Percentiles rank a stretch among this genome's conserved stretches.
Conservation (phyloP, 2,888 invertebrate genomes). For the Plemyria rubiginata region DNA sequence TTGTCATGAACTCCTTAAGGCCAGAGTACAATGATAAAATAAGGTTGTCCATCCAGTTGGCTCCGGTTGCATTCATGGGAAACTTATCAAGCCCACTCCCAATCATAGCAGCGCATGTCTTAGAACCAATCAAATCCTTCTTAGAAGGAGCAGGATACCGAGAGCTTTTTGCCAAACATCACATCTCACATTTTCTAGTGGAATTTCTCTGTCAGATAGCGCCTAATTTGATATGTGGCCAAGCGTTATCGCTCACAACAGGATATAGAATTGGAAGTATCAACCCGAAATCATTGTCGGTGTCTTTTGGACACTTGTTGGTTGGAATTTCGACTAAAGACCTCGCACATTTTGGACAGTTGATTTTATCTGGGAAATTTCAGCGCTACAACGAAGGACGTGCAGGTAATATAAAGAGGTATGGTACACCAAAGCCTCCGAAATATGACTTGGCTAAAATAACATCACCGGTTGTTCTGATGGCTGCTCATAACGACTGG, state of each 20-base stretch:
- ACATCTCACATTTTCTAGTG: slow-evolving; percentile 68
- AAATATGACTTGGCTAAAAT: slow-evolving; percentile 65
- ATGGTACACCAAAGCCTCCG: slow-evolving; percentile 64
- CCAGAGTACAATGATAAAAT: slow-evolving; percentile 86
- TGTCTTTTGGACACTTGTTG: slow-evolving; percentile 80
- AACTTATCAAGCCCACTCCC: slow-evolving; percentile 67
- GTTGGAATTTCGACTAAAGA: slow-evolving; percentile 81
- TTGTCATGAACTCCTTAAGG: slow-evolving; percentile 78
- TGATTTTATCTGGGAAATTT: slow-evolving; percentile 63
- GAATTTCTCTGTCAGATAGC: slow-evolving; percentile 63
- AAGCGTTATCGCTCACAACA: slow-evolving; percentile 81
- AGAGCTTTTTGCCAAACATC: slow-evolving; percentile 87
- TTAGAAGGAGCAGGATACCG: slow-evolving; percentile 76
- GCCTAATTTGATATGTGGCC: slow-evolving; percentile 82
- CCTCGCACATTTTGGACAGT: slow-evolving; percentile 82
- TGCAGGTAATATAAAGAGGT: slow-evolving; percentile 60
- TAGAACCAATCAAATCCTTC: slow-evolving; percentile 49
- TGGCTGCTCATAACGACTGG: slow-evolving; percentile 84
- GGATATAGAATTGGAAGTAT: slow-evolving; percentile 84
- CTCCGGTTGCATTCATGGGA: slow-evolving; percentile 80
- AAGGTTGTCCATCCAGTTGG: slow-evolving; percentile 72
- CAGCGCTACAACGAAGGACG: slow-evolving; percentile 70
- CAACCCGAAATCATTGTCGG: slow-evolving; percentile 78
- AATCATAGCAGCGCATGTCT: slow-evolving; percentile 47
- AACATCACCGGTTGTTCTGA: slow-evolving; percentile 67